Evolutionary conservation across 2,797 vertebrate species (phyloP), one percentile per base, ranked within the genome.

Genomic region (Adrianichthys oophorus): DNA sequence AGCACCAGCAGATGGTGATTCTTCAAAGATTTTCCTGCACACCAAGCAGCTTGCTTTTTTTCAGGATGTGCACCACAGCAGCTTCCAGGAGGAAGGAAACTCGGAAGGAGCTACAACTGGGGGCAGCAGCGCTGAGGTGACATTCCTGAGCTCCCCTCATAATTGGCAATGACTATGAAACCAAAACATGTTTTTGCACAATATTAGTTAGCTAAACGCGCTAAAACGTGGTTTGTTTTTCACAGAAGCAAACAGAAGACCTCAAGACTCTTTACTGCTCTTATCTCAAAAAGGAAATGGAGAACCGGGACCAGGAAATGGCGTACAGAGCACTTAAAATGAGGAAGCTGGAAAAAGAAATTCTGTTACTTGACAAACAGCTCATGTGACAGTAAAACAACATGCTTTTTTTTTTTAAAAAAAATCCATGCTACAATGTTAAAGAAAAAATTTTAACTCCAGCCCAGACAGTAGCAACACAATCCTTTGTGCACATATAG

Each of bases 291-390:
- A 90, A 86, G 78, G 87, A 89, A 62, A 88, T 86, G 0, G 86
- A 87, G 69, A 87, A 84, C 71, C 75, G 82, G 0, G 83, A 87
- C 64, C 86, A 90, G 1, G 74, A 83, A 70, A 89, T 90, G 87
- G 83, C 73, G 2, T 85, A 82, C 76, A 80, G 87, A 74, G 82
- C 75, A 1, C 80, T 87, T 3, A 88, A 88, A 54, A 90, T 87
- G 85, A 84, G 49, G 70, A 89, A 89, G 62, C n/a, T 89, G 59
- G 85, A 90, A 68, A 89, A 84, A 56, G 87, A 88, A 60, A 78
- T 89, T 7, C 40, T 82, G 50, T 54, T 88, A 56, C 80, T 86
- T 2, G 82, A 89, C 54, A 88, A 85, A 49, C 82, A 88, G 68
- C 70, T 88, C 5, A 50, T 71, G 71, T 86, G 82, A 85, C 49